Evolutionary conservation across 2,113 vertebrate genomes (phyloP), one percentile per base, ranked within the genome.

Genomic region (Myotis davidii): DNA sequence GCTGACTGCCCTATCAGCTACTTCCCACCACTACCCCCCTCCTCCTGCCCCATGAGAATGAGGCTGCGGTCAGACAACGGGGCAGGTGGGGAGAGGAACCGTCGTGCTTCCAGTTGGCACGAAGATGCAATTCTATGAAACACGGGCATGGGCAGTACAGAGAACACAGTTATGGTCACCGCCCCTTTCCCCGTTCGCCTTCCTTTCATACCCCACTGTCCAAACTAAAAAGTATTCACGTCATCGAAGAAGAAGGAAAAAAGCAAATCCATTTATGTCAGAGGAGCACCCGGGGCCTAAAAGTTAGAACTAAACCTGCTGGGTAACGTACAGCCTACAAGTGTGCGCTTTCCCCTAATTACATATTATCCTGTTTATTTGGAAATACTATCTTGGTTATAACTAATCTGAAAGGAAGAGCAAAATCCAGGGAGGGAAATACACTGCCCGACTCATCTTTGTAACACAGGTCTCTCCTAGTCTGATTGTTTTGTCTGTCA

Each of bases 121-220:
- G 34, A 45, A 37, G 70, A 45, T 4, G 50, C 65, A 92, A 56
- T 70, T 74, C 65, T n/a, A 3, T 5, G 3, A 16, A 61, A 48
- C 20, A 39, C 59, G 61, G 72, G 73, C 0, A 5, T 21, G n/a
- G 54, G 48, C 4, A 27, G 50, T 0, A 4, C n/a, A 16, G 21
- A 54, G 17, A 32, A 18, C 0, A 0, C 12, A 56, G 23, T 27
- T 8, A 32, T 0, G 1, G 56, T 13, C 42, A 17, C 32, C 1
- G 13, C 3, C 14, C 29, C 37, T 29, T 32, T 12, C 21, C 72
- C 67, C 16, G 34, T 64, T 29, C 42, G 27, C 76, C 85, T 50
- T 52, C 56, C 45, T 56, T 21, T 45, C 32, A 34, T 9, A 29
- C 17, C 84, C 52, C 25, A 14, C 39, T 27, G 21, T 17, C 50